Conservation (phyloP, 2,888 invertebrate species). For the Escarpia spicata region DNA sequence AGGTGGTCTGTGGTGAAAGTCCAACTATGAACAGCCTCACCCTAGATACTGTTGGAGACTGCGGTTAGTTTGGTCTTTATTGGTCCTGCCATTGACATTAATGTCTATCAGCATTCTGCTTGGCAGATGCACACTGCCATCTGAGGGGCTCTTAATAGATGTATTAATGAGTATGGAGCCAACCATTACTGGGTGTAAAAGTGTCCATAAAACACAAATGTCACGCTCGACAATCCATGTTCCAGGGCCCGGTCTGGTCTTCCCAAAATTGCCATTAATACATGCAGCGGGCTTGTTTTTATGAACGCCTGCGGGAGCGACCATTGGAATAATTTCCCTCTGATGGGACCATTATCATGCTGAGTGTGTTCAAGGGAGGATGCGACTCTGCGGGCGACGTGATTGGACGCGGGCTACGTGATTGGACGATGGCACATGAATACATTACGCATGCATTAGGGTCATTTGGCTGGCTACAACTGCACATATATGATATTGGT, state of each 20-base stretch:
- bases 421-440: background rate
- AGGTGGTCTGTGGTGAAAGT: background rate
- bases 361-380: background rate
- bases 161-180: slow-evolving; percentile 3
- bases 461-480: background rate
- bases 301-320: background rate
- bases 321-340: background rate
- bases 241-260: background rate
- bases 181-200: slow-evolving; percentile 4
- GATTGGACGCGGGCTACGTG: background rate
- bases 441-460: slow-evolving; percentile 13
- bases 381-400: background rate
- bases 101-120: background rate
- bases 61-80: background rate
- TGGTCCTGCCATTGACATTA: background rate
- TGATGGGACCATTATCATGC: slow-evolving; percentile 6
- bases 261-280: slow-evolving; percentile 13
- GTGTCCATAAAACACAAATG: slow-evolving; percentile 3
- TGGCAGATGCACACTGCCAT: background rate
- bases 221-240: background rate
- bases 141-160: background rate
- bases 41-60: background rate
- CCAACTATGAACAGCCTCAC: background rate
- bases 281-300: background rate
- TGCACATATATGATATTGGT: background rate